These are phyloP conservation scores for Drosophila nr. fundita DNA, from an alignment of 2,888 invertebrate genomes.

Conservation along the genomic window DNA sequence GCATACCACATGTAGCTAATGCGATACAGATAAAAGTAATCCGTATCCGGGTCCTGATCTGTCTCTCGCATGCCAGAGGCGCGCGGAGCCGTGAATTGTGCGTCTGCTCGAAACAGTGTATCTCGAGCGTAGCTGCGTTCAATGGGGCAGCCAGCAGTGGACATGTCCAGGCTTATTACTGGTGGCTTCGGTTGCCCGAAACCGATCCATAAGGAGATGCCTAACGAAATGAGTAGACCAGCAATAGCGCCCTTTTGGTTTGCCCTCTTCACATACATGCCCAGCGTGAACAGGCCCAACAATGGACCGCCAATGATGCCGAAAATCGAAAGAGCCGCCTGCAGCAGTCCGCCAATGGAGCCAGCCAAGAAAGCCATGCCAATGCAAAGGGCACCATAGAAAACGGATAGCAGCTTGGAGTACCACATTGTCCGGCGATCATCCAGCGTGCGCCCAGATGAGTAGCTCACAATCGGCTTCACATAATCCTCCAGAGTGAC, in stretches of 20 bases:
- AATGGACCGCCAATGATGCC: constrained; percentile 95
- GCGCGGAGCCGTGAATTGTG: background rate
- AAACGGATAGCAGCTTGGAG: constrained; percentile 89
- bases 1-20: constrained; percentile 91
- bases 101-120: constrained; percentile 32
- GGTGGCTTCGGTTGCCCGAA: constrained; percentile 92
- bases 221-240: constrained; percentile 88
- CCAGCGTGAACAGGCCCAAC: constrained; percentile 93
- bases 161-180: constrained; percentile 86
- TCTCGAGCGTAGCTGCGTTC: constrained; percentile 51
- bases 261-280: constrained; percentile 91
- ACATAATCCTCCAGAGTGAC: constrained; percentile 95
- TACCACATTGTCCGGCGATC: constrained; percentile 86
- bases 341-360: constrained; percentile 93
- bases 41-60: constrained; percentile 36
- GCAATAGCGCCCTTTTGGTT: constrained; percentile 90
- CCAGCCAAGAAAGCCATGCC: constrained; percentile 93
- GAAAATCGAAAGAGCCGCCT: constrained; percentile 93
- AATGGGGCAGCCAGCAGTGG: constrained; percentile 86
- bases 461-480: constrained; percentile 85
- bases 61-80: constrained; percentile 5
- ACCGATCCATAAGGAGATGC: constrained; percentile 92
- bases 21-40: constrained; percentile 82
- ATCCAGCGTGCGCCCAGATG: constrained; percentile 82
- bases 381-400: constrained; percentile 91